These are phyloP conservation scores for Choloepus didactylus DNA, from an alignment of 2,797 vertebrate genomes.

Conservation along the genomic window DNA sequence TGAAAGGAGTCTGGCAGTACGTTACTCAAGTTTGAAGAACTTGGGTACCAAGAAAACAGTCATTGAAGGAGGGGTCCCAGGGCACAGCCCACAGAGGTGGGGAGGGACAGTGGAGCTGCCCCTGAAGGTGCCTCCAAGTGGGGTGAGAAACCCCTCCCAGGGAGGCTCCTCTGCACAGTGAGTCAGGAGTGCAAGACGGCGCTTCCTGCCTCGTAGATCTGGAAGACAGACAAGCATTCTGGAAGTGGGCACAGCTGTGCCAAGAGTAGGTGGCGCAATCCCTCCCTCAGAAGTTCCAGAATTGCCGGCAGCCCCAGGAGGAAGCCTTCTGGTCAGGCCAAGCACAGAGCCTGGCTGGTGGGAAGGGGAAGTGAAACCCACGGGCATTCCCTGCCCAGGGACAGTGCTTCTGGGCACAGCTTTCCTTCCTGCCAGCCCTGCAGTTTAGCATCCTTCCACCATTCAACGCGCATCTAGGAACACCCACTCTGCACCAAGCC, in stretches of 20 bases:
- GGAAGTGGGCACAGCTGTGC: neutral
- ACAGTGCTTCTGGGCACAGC: neutral
- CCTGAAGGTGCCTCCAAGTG: neutral
- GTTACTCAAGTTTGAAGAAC: neutral
- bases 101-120: no score
- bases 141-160: fast-evolving
- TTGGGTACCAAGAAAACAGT: fast-evolving
- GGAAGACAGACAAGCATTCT: neutral
- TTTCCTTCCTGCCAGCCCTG: neutral
- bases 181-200: fast-evolving
- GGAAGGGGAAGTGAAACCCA: neutral
- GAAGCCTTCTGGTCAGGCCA: neutral
- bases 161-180: neutral
- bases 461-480: fast-evolving
- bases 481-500: fast-evolving
- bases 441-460: fast-evolving
- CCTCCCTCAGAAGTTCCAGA: neutral
- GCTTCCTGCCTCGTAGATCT: neutral
- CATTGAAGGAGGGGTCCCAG: neutral
- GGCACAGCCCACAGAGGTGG: fast-evolving
- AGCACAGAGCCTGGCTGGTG: fast-evolving
- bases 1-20: neutral
- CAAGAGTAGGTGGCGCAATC: fast-evolving
- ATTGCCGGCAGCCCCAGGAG: neutral
- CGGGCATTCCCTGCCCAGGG: fast-evolving